Evolutionary conservation across 2,113 vertebrate species (phyloP), one percentile per base, ranked within the genome.

Genomic region (Meriones unguiculatus): DNA sequence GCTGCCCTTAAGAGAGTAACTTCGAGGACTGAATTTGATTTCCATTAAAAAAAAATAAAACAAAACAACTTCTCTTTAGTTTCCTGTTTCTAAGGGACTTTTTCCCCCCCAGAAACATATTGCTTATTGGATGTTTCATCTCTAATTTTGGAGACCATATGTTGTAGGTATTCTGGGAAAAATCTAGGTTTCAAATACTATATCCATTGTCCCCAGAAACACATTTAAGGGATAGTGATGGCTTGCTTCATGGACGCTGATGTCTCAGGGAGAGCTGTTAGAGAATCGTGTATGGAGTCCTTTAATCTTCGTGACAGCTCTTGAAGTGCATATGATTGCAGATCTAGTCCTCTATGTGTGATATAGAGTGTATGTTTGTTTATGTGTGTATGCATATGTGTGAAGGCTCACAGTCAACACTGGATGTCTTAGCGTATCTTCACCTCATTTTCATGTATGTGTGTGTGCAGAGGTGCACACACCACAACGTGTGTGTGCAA

Each of bases 141-240:
- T 96, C 94, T 97, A 87, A 94, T 94, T 96, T 97, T 84, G 91
- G 95, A 95, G 87, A 76, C 95, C 80, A 72, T 92, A 85, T 95
- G 88, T 81, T 90, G 75, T 93, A 87, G 80, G 88, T 93, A 90
- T 97, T 95, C 84, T 38, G 69, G 94, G 87, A 82, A 46, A 75
- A 62, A 91, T 87, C 78, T 6, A 46, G 38, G 46, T 65, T 96
- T 93, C 90, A 84, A 41, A 87, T 10, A 50, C 82, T 28, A 13
- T 54, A 72, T 46, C 78, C 90, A 50, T 59, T 87, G 67, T 94
- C 46, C 64, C 70, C 78, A 69, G 65, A 69, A 89, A 38, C 65
- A 50, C 62, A 20, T 18, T 57, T 15, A 65, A 14, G 67, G 38
- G 4, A 17, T 3, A 7, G 38, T 5, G 11, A 54, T 4, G 0